Evolutionary conservation across 2,888 invertebrate genomes (phyloP).

Genomic region (Pyrgus malvae): DNA sequence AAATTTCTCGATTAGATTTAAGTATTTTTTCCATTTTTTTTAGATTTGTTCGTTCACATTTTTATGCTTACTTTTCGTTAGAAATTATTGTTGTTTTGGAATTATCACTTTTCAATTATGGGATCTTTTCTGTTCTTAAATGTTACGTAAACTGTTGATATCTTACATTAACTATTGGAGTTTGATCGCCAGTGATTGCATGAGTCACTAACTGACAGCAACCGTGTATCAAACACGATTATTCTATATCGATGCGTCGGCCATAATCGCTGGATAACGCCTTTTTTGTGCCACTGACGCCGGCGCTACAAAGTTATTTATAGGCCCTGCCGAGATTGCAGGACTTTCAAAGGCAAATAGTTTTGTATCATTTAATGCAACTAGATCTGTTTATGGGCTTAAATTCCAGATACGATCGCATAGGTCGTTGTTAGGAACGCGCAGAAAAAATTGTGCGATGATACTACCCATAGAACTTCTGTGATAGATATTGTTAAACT

Average conservation of each 20-base stretch:
- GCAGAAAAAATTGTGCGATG: background rate
- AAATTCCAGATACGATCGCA: background rate
- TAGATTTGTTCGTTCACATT: no score
- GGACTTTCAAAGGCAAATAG: slow-evolving; percentile 22
- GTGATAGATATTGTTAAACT: background rate
- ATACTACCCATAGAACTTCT: background rate
- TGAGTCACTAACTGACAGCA: slow-evolving; percentile 13
- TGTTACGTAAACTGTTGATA: background rate
- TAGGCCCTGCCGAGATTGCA: slow-evolving; percentile 23
- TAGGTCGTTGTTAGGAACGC: background rate
- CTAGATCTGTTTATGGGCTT: slow-evolving; percentile 17
- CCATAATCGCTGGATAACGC: slow-evolving; percentile 26
- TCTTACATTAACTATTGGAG: background rate
- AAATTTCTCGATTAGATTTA: no score
- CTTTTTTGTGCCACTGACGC: slow-evolving; percentile 22
- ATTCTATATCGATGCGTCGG: slow-evolving; percentile 18
- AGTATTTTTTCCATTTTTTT: no score
- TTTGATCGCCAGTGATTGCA: background rate
- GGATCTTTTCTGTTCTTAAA: no score
- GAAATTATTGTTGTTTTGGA: no score
- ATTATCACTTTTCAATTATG: no score
- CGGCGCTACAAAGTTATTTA: slow-evolving; percentile 25
- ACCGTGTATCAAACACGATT: slow-evolving; percentile 12
- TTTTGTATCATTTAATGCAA: slow-evolving; percentile 22
- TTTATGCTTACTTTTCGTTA: no score